Base-by-base conservation (phyloP, 2,113 vertebrate species). In the Perognathus longimembris region DNA sequence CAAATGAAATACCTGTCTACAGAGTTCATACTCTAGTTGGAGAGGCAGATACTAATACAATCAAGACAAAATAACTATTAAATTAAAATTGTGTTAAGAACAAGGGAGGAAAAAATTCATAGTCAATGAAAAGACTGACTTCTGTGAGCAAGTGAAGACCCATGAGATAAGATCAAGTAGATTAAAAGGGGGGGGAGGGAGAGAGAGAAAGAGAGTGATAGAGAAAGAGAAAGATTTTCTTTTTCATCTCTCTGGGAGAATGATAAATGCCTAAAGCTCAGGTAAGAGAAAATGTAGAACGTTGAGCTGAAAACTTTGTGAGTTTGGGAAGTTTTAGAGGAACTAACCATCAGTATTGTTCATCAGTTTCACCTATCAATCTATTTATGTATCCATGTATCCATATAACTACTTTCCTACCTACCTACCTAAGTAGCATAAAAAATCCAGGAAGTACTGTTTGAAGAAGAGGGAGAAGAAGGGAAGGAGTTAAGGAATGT, bases 121-220 rank as follows among this genome's bases (percentile, higher is more conserved):
- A 50, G 40, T 50, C 36, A 26, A 12, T 5, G 14, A 69, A 61
- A n/a, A 95, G 59, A 30, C 22, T 88, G 24, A 77, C 7, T 89
- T 93, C 40, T 73, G 38, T 77, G 69, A 54, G 11, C 10, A 88
- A 7, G 32, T 63, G 18, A 42, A 73, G 50, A 3, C 66, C 20
- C 95, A 71, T 59, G 57, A 80, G 40, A 89, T 28, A 38, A 89
- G 9, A n/a, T 54, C 26, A 75, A 66, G 45, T 45, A 45, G n/a
- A 67, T 26, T 36, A 21, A 59, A 50, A 26, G 18, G 15, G 12
- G 40, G 34, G 28, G 4, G 24, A 42, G 45, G n/a, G 21, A 7
- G 38, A 45, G 5, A 15, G 26, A 8, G 17, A 1, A 2, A 1
- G 18, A n/a, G 21, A 15, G 32, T 8, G 20, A 61, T 17, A 2